Evolutionary conservation across 2,797 vertebrate species (phyloP).

Genomic region (Menidia menidia): DNA sequence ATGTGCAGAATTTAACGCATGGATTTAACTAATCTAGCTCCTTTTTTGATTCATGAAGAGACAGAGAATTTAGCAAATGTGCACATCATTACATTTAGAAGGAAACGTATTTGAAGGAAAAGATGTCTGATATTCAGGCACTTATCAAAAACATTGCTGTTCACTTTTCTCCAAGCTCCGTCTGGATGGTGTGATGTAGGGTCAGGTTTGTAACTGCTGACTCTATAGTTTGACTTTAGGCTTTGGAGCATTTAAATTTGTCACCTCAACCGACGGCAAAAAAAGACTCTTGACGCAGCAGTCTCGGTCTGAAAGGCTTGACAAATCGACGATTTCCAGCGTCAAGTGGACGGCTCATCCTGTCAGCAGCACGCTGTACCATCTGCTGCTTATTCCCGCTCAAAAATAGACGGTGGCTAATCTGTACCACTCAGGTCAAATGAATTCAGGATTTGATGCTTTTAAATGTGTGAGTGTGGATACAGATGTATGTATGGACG

Average conservation of each 20-base stretch:
- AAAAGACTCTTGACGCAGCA: conserved; percentile 41
- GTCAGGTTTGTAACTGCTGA: conserved; percentile 22
- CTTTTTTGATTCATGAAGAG: too few species aligned
- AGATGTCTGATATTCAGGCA: too few species aligned
- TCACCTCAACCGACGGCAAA: conserved; percentile 13
- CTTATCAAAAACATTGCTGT: too few species aligned
- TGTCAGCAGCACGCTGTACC: conserved; percentile 3
- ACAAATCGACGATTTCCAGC: conserved; percentile 35
- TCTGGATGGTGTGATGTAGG: not conserved
- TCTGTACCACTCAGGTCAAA: conserved; percentile 26
- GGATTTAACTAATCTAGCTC: too few species aligned
- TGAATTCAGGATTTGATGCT: conserved; percentile 25
- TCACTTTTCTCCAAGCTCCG: not conserved
- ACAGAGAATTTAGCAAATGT: too few species aligned
- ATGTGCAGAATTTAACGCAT: too few species aligned
- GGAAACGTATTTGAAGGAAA: too few species aligned
- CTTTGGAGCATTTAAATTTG: not conserved
- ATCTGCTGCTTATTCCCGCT: conserved; percentile 32
- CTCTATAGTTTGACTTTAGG: conserved; percentile 18
- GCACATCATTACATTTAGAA: too few species aligned
- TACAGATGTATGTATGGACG: not conserved
- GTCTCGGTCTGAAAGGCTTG: conserved; percentile 21
- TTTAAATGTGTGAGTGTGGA: not conserved
- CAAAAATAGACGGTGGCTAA: conserved; percentile 39
- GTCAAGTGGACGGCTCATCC: conserved; percentile 14